These are phyloP conservation scores for Tetramorium alpestre DNA, from an alignment of 1,140 invertebrate species.

Conservation along the genomic window DNA sequence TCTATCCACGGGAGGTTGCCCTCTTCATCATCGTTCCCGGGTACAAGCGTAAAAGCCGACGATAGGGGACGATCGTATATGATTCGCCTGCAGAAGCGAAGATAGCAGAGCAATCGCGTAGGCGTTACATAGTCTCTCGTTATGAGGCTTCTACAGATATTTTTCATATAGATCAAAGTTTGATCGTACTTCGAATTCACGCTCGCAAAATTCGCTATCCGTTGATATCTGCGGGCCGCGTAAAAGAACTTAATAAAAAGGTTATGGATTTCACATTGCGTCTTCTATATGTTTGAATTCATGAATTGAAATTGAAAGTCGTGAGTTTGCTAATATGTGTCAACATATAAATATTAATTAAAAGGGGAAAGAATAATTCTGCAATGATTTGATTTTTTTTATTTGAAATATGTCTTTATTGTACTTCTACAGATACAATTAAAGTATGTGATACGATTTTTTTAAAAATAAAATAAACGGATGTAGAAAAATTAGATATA, in stretches of 20 bases:
- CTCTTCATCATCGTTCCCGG: constrained; percentile 72
- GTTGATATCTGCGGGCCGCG: constrained; percentile 33
- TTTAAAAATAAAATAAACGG: background rate
- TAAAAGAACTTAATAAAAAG: background rate
- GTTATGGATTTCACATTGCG: background rate
- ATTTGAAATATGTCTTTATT: background rate
- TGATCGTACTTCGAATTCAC: constrained; percentile 73
- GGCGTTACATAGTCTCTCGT: constrained; percentile 81
- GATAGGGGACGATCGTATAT: constrained; percentile 55
- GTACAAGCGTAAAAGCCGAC: constrained; percentile 46
- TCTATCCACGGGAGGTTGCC: constrained; percentile 61
- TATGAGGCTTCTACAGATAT: constrained; percentile 75
- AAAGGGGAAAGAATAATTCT: background rate
- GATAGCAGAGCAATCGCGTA: constrained; percentile 79
- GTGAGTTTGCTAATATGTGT: background rate
- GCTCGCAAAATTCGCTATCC: background rate
- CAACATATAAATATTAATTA: constrained; percentile 21
- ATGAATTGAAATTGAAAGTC: background rate
- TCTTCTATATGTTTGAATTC: constrained; percentile 13
- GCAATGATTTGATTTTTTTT: background rate
- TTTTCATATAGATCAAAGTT: constrained; percentile 76
- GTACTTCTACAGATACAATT: background rate
- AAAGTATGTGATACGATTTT: background rate
- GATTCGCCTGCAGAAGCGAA: constrained; percentile 60
- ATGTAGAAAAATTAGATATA: background rate